A percentile compares a stretch with the other conserved stretches of the same genome.
phyloP scores from a whole-genome alignment of 1,140 invertebrate species.

The Oppia nitens region DNA sequence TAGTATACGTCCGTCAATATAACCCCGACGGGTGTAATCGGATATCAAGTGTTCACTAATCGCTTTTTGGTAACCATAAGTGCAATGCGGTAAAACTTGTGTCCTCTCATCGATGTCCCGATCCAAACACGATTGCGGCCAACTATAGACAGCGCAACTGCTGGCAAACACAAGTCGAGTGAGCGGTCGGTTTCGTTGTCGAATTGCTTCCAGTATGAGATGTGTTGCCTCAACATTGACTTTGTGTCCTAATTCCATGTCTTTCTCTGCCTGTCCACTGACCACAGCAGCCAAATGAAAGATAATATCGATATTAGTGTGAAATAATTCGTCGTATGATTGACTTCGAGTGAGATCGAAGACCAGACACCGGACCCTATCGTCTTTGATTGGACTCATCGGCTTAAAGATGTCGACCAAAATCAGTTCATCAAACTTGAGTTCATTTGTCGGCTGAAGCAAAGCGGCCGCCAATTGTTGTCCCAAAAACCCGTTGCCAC shows the following conservation, averaged over 20 bases:
- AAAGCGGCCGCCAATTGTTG: not conserved
- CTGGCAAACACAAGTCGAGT: not conserved
- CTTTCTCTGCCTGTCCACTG: not conserved
- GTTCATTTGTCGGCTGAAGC: not conserved
- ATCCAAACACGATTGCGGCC: not conserved
- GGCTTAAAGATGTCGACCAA: not conserved
- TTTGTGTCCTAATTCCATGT: not conserved
- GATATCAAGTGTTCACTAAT: not conserved
- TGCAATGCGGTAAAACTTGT: not conserved
- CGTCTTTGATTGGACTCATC: not conserved
- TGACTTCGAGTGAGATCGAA: not conserved
- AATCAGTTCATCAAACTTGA: not conserved
- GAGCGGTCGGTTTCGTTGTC: not conserved
- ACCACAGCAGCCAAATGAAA: not conserved
- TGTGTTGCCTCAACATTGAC: not conserved
- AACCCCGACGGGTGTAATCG: not conserved
- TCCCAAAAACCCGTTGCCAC: not conserved
- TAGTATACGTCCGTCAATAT: not conserved
- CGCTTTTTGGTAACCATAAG: not conserved
- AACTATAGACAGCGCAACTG: not conserved
- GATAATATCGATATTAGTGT: not conserved
- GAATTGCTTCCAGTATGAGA: not conserved
- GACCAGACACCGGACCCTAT: not conserved
- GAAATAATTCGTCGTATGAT: not conserved
- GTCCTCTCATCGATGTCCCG: not conserved